Evolutionary conservation across 2,797 vertebrate genomes (phyloP), one percentile per base, ranked within the genome.

Genomic region (Choloepus didactylus): DNA sequence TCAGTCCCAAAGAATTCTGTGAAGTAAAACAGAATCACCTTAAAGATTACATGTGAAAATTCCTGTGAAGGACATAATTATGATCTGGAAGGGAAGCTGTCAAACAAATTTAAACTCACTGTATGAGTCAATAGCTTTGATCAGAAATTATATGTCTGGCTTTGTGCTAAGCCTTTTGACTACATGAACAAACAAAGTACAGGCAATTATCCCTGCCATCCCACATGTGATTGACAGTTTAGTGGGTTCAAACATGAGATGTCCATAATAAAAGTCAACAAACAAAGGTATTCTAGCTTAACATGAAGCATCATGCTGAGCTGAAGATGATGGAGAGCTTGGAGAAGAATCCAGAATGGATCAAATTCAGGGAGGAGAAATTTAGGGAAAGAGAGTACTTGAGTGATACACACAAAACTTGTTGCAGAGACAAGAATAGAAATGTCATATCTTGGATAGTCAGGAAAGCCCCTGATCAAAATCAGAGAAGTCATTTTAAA

Each of bases 181-280:
- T 31, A 64, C 3, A 27, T 11, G 70, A 85, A 81, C 35, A 35
- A 35, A 35, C 35, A 25, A 27, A 72, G 35, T 38, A 31, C 10
- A 23, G 46, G 7, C 16, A 25, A 11, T n/a, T 0, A 1, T 4
- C 8, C 21, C 25, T 54, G n/a, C 11, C 41, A 0, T 56, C 6
- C 54, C 54, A 18, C 46, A 0, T 9, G 70, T 5, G 27, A 1
- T 2, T 23, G 16, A 62, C 21, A 9, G 8, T 35, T 27, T 29
- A 11, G 5, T 18, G 9, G 9, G 6, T 9, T 19, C 3, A 4
- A 1, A 6, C 0, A 0, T 27, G 46, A 82, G 15, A 70, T 0
- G 1, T 0, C 1, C 15, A 3, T 0, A 16, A 12, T 29, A 64
- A 60, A 82, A 5, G 25, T 29, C 80, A 27, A 31, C 12, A 31